phyloP scores from a whole-genome alignment of 2,113 vertebrate species.

The Enhydra lutris region DNA sequence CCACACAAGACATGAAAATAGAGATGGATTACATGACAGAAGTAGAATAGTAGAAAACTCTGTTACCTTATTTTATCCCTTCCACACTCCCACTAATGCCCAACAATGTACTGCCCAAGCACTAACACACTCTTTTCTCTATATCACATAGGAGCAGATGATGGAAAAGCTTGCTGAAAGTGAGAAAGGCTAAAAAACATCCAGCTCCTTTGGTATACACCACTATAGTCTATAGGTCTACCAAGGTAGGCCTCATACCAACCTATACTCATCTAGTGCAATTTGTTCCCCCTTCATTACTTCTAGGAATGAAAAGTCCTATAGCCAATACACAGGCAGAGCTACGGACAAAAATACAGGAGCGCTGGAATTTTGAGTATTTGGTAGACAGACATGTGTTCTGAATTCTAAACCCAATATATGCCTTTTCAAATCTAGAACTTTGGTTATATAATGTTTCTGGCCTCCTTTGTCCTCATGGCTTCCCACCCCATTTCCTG shows the following conservation, averaged over 20 bases:
- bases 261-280: background rate
- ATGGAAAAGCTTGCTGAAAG: background rate
- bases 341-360: constrained; percentile 5
- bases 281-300: background rate
- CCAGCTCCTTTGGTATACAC: background rate
- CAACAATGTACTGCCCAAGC: background rate
- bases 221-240: background rate
- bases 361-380: background rate
- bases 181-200: background rate
- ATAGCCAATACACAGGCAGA: background rate
- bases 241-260: background rate
- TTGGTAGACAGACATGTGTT: background rate
- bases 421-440: background rate
- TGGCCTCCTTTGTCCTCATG: background rate
- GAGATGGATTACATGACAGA: background rate
- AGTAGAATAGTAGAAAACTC: background rate
- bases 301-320: background rate
- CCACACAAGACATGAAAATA: background rate
- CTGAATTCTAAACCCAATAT: background rate
- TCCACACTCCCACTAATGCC: background rate
- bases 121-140: background rate
- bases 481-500: background rate
- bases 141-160: background rate
- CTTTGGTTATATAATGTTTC: background rate
- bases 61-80: constrained; percentile 27